phyloP scores from a whole-genome alignment of 2,797 vertebrate genomes.

The Sciaenops ocellatus region DNA sequence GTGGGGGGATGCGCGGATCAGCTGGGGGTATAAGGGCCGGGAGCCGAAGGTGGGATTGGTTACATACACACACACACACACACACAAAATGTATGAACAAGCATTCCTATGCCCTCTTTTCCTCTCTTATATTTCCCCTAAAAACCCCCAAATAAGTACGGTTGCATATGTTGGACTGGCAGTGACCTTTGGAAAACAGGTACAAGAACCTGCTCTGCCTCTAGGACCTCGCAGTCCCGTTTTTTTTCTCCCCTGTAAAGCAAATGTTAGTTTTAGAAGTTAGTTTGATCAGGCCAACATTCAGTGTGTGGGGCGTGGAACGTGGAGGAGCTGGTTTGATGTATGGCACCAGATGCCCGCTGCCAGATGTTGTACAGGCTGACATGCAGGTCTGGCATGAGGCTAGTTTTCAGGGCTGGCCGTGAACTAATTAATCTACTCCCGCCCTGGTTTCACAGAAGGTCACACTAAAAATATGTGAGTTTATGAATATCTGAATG shows the following conservation, averaged over 20 bases:
- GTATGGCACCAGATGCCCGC: conserved; percentile 86
- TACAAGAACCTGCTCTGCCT: conserved; percentile 57
- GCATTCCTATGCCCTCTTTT: conserved; percentile 29
- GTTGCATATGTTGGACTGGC: conserved; percentile 43
- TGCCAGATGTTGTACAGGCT: conserved; percentile 85
- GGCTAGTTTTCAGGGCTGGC: conserved; percentile 74
- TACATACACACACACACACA: conserved; percentile 15
- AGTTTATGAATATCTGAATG: conserved; percentile 57
- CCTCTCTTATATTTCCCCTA: conserved; percentile 5
- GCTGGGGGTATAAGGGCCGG: conserved; percentile 52
- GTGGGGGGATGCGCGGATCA: conserved; percentile 48
- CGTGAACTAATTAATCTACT: conserved; percentile 83
- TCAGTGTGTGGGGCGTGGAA: conserved; percentile 69
- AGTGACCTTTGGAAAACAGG: conserved; percentile 69
- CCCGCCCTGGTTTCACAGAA: conserved; percentile 73
- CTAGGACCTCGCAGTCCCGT: conserved; percentile 28
- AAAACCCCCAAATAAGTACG: conserved; percentile 27
- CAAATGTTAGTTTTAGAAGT: conserved; percentile 85
- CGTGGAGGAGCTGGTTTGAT: conserved; percentile 80
- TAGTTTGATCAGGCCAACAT: conserved; percentile 77
- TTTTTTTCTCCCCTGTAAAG: conserved; percentile 53
- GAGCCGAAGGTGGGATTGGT: conserved; percentile 42
- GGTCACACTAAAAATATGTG: conserved; percentile 74
- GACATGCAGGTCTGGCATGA: conserved; percentile 79
- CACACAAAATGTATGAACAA: conserved; percentile 42